Base-by-base conservation (phyloP, 2,113 vertebrate genomes). In the Bombycilla garrulus region DNA sequence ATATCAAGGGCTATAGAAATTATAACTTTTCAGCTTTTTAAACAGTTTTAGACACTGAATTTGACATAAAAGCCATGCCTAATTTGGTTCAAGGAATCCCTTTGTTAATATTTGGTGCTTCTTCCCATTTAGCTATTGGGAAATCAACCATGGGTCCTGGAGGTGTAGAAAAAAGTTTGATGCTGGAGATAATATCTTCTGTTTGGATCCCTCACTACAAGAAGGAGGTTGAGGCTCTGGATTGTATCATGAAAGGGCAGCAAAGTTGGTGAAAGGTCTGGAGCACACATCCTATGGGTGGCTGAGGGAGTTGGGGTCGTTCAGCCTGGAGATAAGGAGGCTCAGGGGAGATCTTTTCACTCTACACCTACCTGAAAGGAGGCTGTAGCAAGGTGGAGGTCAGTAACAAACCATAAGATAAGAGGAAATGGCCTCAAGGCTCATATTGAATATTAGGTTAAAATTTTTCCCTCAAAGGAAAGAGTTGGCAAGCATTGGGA, bases 221-320 rank as follows among this genome's bases (percentile, higher is more conserved):
- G 38, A 71, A 38, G 7, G 29, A 80, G 23, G 10, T 6, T 80
- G 35, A 72, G 67, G 13, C 1, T 0, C 40, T 56, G 64, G 44
- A 64, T 10, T 0, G 0, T 3, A 3, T 64, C 23, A 22, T 2
- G 1, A 58, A 54, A 78, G 44, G 8, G 25, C 38, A 86, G 15
- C 0, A 0, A 22, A 62, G 11, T 4, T 71, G n/a, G 9, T 40
- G 21, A 66, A 20, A 42, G 9, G 9, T 33, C n/a, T 31, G 9
- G 31, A 84, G 29, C 2, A 45, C 6, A 53, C 0, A 0, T 81
- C 18, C 8, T 36, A 0, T 25, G 38, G 35, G 35, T 0, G 0
- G 40, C n/a, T 72, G 40, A 38, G 36, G 26, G 17, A 87, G 10
- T 21, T 73, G 50, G 29, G 16, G 1, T 7, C 51, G 40, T 84